Evolutionary conservation across 2,888 invertebrate species (phyloP).

Genomic region (Drosophila pseudotalamancana): DNA sequence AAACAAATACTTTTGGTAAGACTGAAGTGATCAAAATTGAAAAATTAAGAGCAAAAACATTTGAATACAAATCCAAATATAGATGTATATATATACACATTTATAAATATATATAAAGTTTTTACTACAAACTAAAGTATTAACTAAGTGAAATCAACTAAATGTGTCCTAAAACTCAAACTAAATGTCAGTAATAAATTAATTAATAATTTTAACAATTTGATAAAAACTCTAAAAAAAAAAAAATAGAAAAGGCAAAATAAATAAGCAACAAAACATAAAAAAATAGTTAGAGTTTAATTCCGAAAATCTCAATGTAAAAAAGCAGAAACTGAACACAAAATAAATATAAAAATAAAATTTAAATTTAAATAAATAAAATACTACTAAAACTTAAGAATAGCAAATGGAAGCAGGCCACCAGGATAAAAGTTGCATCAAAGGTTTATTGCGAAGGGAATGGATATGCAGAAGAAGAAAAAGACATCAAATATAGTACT

Average conservation of each 20-base stretch:
- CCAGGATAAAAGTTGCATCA: constrained; percentile 26
- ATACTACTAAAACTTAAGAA: constrained; percentile 25
- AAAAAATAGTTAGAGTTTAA: constrained; percentile 64
- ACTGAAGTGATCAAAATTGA: constrained; percentile 75
- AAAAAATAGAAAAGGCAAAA: constrained; percentile 24
- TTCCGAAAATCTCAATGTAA: constrained; percentile 72
- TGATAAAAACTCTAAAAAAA: constrained; percentile 21
- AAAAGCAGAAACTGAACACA: constrained; percentile 4
- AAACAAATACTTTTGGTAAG: constrained; percentile 70
- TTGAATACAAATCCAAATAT: constrained; percentile 30
- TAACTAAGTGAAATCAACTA: constrained; percentile 56
- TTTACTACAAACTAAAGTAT: constrained; percentile 36
- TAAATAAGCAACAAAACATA: constrained; percentile 7
- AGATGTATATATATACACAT: neutral
- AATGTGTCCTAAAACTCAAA: constrained; percentile 71
- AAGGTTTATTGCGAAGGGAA: constrained; percentile 5
- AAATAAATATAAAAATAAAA: constrained; percentile 7
- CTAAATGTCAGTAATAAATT: constrained; percentile 58
- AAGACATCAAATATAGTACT: constrained; percentile 25
- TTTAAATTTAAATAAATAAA: neutral
- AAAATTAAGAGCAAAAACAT: constrained; percentile 34
- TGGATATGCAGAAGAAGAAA: neutral
- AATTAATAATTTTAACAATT: constrained; percentile 40
- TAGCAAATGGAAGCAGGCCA: constrained; percentile 50
- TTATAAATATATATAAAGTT: constrained; percentile 8